A percentile compares a stretch with the other conserved stretches of the same genome.
These are phyloP conservation scores for Drosophila lini DNA, from an alignment of 1,140 invertebrate species.

Conservation along the genomic window DNA sequence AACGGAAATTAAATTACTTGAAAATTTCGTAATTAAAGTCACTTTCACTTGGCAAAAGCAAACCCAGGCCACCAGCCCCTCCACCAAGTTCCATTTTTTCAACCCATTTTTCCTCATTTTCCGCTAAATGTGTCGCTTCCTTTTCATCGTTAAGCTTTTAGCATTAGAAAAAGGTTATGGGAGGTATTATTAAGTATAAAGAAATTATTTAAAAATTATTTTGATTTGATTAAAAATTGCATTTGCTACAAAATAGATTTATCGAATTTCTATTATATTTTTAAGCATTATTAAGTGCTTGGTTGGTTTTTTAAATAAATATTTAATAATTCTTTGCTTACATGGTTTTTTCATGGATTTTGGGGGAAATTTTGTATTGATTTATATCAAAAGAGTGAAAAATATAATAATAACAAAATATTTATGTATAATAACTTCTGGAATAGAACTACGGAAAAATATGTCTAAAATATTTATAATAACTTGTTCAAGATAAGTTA, in stretches of 20 bases:
- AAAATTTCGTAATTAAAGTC: slow-evolving; percentile 52
- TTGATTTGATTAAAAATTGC: too few species aligned
- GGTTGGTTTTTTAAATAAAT: not conserved
- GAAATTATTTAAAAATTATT: not conserved
- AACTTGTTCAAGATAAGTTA: not conserved
- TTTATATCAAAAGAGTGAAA: not conserved
- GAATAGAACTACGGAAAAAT: not conserved
- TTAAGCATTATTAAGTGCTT: not conserved
- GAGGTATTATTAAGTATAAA: not conserved
- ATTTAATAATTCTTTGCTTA: not conserved
- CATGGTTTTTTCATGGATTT: not conserved
- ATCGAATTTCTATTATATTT: not conserved
- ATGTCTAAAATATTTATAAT: not conserved
- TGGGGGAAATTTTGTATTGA: not conserved
- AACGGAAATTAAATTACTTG: slow-evolving; percentile 52
- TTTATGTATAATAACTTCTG: too few species aligned
- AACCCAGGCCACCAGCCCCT: not conserved
- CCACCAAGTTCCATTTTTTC: not conserved
- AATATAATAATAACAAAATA: not conserved
- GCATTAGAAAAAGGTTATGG: not conserved
- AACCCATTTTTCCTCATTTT: slow-evolving; percentile 2
- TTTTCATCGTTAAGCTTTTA: slow-evolving; percentile 8
- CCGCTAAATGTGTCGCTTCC: slow-evolving; percentile 15
- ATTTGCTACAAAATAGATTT: too few species aligned
- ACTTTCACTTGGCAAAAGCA: slow-evolving; percentile 35